phyloP scores from a whole-genome alignment of 2,888 invertebrate genomes.

The Pandemis heparana region DNA sequence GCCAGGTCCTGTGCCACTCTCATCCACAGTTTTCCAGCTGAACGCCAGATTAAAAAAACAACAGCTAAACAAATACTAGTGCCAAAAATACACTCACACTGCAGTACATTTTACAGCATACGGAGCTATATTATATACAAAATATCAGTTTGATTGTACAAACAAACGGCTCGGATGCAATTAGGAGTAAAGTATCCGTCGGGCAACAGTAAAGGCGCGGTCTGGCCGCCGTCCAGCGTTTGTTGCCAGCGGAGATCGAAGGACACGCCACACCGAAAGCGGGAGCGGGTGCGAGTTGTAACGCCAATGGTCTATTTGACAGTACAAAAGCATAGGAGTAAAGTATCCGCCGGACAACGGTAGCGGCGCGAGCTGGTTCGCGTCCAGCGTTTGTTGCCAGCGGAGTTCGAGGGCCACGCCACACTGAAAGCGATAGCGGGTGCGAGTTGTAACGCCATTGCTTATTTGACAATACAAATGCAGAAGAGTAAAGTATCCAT shows the following conservation, averaged over 20 bases:
- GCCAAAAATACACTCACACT: not conserved
- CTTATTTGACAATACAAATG: not conserved
- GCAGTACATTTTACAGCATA: not conserved
- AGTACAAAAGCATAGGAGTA: slow-evolving; percentile 50
- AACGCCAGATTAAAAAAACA: no score
- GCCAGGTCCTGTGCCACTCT: no score
- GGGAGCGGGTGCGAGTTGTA: slow-evolving; percentile 3
- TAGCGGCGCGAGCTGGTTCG: slow-evolving; percentile 37
- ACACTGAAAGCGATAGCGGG: not conserved
- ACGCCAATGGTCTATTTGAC: not conserved
- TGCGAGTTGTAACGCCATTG: not conserved
- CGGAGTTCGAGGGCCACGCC: slow-evolving; percentile 8
- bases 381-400: slow-evolving; percentile 35
- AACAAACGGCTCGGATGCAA: slow-evolving; percentile 57
- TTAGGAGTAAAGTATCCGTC: slow-evolving; percentile 61
- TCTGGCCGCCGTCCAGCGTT: slow-evolving; percentile 40
- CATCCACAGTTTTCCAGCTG: no score
- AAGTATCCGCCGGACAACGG: slow-evolving; percentile 52
- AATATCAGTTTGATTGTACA: slow-evolving; percentile 42
- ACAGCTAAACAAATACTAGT: no score
- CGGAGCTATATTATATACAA: slow-evolving; percentile 4
- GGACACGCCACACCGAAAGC: not conserved
- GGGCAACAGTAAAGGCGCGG: slow-evolving; percentile 42
- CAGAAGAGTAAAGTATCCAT: slow-evolving; percentile 55
- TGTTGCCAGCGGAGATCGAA: slow-evolving; percentile 28